Conservation (phyloP, 2,797 vertebrate genomes). For the Sebastiscus tertius region DNA sequence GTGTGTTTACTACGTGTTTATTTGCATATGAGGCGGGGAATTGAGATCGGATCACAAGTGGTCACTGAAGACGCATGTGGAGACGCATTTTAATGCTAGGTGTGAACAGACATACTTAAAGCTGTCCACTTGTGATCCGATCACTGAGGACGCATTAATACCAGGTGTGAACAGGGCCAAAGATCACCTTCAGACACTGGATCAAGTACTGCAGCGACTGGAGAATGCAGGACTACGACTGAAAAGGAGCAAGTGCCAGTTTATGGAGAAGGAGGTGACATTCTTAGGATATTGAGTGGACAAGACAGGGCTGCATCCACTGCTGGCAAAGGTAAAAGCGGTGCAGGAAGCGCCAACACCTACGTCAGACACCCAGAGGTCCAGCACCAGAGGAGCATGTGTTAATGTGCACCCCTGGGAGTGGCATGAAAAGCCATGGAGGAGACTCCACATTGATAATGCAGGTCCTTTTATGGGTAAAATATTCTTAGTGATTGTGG, state of each 20-base stretch:
- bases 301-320: background rate
- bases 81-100: too few species aligned
- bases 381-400: too few species aligned
- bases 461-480: constrained; percentile 17
- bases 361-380: background rate
- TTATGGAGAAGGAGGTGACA: background rate
- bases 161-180: background rate
- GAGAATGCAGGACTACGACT: background rate
- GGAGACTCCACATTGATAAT: constrained; percentile 19
- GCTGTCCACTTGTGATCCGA: too few species aligned
- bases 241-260: background rate
- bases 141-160: too few species aligned
- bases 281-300: background rate
- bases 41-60: too few species aligned
- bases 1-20: too few species aligned
- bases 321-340: background rate
- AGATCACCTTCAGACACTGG: background rate
- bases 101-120: too few species aligned
- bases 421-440: constrained; percentile 25
- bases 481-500: constrained; percentile 23
- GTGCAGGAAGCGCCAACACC: background rate
- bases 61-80: too few species aligned
- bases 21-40: too few species aligned
- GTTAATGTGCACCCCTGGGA: background rate
- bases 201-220: background rate